These are phyloP conservation scores for Coenobita brevimanus DNA, from an alignment of 1,140 invertebrate genomes.

Conservation along the genomic window DNA sequence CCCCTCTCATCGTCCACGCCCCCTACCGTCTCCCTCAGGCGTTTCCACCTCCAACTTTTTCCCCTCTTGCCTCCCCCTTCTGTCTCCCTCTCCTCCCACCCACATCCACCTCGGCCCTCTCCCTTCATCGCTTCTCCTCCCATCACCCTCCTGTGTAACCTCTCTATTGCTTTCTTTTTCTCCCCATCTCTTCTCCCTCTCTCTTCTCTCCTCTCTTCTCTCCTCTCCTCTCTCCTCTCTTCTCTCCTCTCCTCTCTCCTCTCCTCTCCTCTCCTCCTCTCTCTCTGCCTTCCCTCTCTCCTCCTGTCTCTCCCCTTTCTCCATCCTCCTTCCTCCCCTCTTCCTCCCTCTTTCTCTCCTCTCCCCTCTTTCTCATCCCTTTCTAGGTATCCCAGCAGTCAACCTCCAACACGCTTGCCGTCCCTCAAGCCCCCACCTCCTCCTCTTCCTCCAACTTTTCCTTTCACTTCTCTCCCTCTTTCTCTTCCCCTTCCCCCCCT, in stretches of 20 bases:
- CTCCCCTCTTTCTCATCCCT: neutral
- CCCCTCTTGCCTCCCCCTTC: too few species aligned
- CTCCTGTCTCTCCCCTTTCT: neutral
- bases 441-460: neutral
- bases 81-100: too few species aligned
- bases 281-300: neutral
- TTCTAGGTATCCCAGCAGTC: neutral
- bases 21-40: too few species aligned
- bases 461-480: constrained; percentile 13
- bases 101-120: too few species aligned
- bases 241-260: neutral
- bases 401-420: too few species aligned
- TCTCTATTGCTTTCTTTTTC: too few species aligned
- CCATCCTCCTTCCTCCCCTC: neutral
- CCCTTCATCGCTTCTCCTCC: too few species aligned
- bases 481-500: neutral
- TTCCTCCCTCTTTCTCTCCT: neutral
- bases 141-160: too few species aligned
- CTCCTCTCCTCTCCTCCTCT: constrained; percentile 1
- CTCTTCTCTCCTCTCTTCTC: neutral
- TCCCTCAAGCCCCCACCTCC: neutral
- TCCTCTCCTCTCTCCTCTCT: neutral
- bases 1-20: neutral
- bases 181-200: neutral
- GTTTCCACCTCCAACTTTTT: too few species aligned